Evolutionary conservation across 2,113 vertebrate species (phyloP), one percentile per base, ranked within the genome.

Genomic region (Corvus hawaiiensis): DNA sequence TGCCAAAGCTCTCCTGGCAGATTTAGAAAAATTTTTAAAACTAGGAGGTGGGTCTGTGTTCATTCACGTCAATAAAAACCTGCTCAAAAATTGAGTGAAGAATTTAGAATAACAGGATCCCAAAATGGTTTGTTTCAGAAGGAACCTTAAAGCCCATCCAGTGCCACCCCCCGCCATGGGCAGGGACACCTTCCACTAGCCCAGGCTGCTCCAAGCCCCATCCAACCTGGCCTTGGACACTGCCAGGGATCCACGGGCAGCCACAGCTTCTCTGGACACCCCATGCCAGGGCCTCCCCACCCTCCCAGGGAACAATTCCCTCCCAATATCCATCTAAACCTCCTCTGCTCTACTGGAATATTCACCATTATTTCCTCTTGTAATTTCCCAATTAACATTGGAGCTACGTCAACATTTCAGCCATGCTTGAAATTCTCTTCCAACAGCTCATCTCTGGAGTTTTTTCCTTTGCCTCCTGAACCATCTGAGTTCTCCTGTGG

Each of bases 141-240:
- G 3, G 18, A 6, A 56, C 11, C 4, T 49, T 4, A 33, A 32
- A 77, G 12, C 7, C 11, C 58, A 35, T 35, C 17, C 20, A 23
- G 15, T 27, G 3, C 20, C 12, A 22, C 1, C 1, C 1, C 21
- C 7, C 16, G 26, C 10, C 13, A 5, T 9, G 23, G 11, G 4
- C n/a, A 55, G 23, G 20, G 12, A 39, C 17, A 73, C 0, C 17
- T 61, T 5, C 24, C 32, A 39, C 37, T 11, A 0, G 0, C 32
- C 16, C 37, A 86, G 26, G 16, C 0, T 6, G 39, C 26, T 80
- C 16, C 26, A 35, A 35, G 16, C 4, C 41, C 33, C 4, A 1
- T 32, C 27, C 68, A 39, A 0, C 35, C 48, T 13, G 49, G 21
- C 28, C 16, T 18, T 18, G 28, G 28, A 24, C 15, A 24, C 16